Evolutionary conservation across 2,797 vertebrate genomes (phyloP).

Genomic region (Oreochromis grahami): DNA sequence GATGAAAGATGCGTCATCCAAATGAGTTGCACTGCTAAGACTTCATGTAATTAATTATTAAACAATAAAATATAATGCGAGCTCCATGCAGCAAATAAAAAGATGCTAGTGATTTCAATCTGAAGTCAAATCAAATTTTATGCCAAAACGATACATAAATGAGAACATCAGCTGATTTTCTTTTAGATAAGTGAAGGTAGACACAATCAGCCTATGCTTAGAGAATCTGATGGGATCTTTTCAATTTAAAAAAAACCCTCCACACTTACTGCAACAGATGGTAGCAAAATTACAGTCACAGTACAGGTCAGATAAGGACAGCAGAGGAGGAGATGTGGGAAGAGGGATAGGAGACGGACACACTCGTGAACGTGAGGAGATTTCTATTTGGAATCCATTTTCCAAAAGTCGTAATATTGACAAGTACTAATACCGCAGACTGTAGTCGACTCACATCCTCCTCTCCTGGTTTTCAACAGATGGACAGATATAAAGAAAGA

Average conservation of each 20-base stretch:
- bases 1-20: neutral
- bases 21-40: neutral
- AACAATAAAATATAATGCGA: neutral
- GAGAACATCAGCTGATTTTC: neutral
- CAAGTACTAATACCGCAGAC: slow-evolving; percentile 48
- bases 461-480: slow-evolving; percentile 7
- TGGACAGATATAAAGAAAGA: slow-evolving; percentile 13
- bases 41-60: neutral
- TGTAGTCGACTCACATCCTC: slow-evolving; percentile 54
- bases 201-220: neutral
- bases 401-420: slow-evolving; percentile 49
- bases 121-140: neutral
- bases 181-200: neutral
- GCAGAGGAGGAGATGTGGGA: slow-evolving; percentile 8
- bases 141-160: neutral
- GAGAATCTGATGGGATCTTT: slow-evolving; percentile 12
- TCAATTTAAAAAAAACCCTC: neutral
- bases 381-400: slow-evolving; percentile 56
- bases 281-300: slow-evolving; percentile 4
- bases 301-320: slow-evolving; percentile 36
- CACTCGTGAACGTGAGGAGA: slow-evolving; percentile 48
- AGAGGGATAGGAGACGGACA: slow-evolving; percentile 11
- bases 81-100: neutral
- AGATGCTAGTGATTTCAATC: neutral
- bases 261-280: slow-evolving; percentile 8